A percentile compares a stretch with the other conserved stretches of the same genome.
Evolutionary conservation across 2,888 invertebrate species (phyloP).

Genomic region (Hirtodrosophila cameraria): DNA sequence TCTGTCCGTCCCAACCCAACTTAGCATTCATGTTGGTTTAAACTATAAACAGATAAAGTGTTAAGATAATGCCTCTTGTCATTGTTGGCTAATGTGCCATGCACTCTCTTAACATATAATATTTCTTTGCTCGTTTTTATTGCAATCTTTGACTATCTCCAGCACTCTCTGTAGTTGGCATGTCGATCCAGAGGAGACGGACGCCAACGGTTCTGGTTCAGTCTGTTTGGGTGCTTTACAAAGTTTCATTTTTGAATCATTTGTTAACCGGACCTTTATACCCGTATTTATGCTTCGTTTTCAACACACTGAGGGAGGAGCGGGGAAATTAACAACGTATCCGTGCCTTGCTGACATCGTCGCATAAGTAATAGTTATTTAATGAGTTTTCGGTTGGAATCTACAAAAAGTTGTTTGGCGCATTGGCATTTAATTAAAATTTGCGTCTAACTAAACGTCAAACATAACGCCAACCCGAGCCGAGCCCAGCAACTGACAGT

Average conservation of each 20-base stretch:
- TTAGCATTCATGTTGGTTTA: too few species aligned
- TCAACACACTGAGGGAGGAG: slow-evolving; percentile 7
- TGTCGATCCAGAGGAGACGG: too few species aligned
- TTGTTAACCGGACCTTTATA: slow-evolving; percentile 36
- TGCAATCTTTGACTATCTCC: too few species aligned
- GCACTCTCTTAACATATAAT: too few species aligned
- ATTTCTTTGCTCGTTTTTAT: too few species aligned
- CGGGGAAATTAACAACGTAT: slow-evolving; percentile 61
- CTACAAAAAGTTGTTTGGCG: slow-evolving; percentile 61
- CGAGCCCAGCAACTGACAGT: slow-evolving; percentile 37
- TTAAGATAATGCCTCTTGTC: too few species aligned
- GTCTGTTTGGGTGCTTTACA: too few species aligned
- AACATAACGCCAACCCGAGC: slow-evolving; percentile 25
- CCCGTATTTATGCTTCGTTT: slow-evolving; percentile 47
- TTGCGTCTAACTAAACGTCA: slow-evolving; percentile 73
- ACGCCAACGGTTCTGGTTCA: too few species aligned
- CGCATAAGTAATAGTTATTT: slow-evolving; percentile 73
- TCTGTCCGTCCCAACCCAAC: too few species aligned
- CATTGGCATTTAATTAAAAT: slow-evolving; percentile 71
- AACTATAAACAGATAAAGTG: too few species aligned
- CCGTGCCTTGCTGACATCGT: slow-evolving; percentile 55
- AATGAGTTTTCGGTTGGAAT: slow-evolving; percentile 67
- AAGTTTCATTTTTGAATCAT: slow-evolving; percentile 32
- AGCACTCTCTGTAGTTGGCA: too few species aligned
- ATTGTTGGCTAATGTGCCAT: too few species aligned